These are phyloP conservation scores for Lerema accius DNA, from an alignment of 1,140 invertebrate species.

Conservation along the genomic window DNA sequence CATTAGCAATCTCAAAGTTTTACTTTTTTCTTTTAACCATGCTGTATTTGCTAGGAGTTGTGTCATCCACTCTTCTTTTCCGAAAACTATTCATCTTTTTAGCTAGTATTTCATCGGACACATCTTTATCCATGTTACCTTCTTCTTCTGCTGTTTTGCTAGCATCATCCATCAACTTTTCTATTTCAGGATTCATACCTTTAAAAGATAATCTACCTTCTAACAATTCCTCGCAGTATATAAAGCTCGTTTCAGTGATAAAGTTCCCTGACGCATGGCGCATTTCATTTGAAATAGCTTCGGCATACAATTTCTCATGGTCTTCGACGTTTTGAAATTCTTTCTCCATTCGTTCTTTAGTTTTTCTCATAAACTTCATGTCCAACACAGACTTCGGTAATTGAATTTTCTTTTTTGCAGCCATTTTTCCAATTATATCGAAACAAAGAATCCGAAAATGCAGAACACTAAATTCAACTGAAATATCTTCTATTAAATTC, in stretches of 20 bases:
- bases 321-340: conserved; percentile 89
- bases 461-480: too few relatives aligned
- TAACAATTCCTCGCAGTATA: conserved; percentile 88
- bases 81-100: conserved; percentile 84
- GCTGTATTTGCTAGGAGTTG: conserved; percentile 47
- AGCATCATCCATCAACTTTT: conserved; percentile 87
- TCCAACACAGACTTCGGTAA: conserved; percentile 88
- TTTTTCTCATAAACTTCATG: conserved; percentile 96
- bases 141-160: conserved; percentile 60
- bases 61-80: conserved; percentile 51
- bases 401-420: conserved; percentile 61
- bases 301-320: conserved; percentile 85
- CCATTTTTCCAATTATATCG: conserved; percentile 34
- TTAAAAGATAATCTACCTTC: conserved; percentile 93
- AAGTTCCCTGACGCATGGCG: conserved; percentile 84
- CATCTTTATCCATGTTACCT: conserved; percentile 84
- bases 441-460: neutral
- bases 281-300: conserved; percentile 85
- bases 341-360: conserved; percentile 91
- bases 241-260: conserved; percentile 90
- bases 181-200: conserved; percentile 95
- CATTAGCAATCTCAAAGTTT: too few relatives aligned
- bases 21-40: conserved; percentile 52
- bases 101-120: conserved; percentile 84
- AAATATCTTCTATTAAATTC: too few relatives aligned